Percentiles rank a stretch among this genome's conserved stretches.
Conservation (phyloP, 2,888 invertebrate genomes). For the Brenthis hecate region DNA sequence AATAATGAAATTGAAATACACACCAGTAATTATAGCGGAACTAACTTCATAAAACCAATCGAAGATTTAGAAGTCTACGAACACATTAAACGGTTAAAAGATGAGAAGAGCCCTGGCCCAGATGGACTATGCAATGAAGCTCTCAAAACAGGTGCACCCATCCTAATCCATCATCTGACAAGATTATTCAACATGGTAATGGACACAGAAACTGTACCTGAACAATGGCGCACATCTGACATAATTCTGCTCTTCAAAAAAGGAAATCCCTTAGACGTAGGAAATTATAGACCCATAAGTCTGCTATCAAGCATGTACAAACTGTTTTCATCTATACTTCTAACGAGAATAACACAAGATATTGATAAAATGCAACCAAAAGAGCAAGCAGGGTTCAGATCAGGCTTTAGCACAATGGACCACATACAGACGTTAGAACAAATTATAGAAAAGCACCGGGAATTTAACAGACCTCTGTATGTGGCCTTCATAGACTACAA, state of each 20-base stretch:
- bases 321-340: neutral
- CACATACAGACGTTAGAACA: no score
- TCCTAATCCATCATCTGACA: no score
- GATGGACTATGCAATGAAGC: no score
- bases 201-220: conserved; percentile 31
- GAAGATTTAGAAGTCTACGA: no score
- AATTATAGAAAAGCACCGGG: neutral
- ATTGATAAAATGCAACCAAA: neutral
- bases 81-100: no score
- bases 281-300: conserved; percentile 7
- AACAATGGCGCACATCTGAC: conserved; percentile 7
- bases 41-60: no score
- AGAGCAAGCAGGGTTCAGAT: neutral
- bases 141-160: no score
- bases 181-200: conserved; percentile 15
- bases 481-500: neutral
- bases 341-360: neutral
- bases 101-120: no score
- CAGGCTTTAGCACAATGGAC: neutral
- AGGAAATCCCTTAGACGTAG: neutral
- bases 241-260: conserved; percentile 6
- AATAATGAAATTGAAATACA: no score
- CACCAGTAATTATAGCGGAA: no score
- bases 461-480: neutral
- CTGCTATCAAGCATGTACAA: conserved; percentile 4